Percentiles rank a stretch among this genome's conserved stretches.
These are phyloP conservation scores for Pao palembangensis DNA, from an alignment of 2,113 vertebrate genomes.

Conservation along the genomic window DNA sequence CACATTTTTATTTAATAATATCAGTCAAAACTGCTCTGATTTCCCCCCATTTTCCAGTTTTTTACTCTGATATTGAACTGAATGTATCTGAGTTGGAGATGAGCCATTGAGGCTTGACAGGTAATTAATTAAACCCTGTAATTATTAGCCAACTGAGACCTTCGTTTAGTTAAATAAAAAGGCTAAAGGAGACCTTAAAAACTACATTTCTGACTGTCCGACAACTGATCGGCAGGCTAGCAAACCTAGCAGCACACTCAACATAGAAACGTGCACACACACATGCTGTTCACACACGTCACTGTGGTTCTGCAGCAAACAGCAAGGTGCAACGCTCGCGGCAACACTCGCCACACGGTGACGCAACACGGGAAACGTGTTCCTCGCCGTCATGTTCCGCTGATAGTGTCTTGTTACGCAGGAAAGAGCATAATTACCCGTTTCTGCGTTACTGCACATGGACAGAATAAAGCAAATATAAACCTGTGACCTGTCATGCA, in stretches of 20 bases:
- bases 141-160: too few relatives aligned
- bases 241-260: not conserved
- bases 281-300: not conserved
- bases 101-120: too few relatives aligned
- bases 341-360: slow-evolving; percentile 38
- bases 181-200: too few relatives aligned
- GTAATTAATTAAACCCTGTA: too few relatives aligned
- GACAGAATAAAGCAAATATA: slow-evolving; percentile 8
- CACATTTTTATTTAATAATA: too few relatives aligned
- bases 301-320: slow-evolving; percentile 36
- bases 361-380: slow-evolving; percentile 55
- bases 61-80: too few relatives aligned
- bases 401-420: slow-evolving; percentile 19
- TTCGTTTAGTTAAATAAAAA: too few relatives aligned
- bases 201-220: too few relatives aligned
- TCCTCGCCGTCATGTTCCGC: not conserved
- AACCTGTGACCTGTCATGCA: not conserved
- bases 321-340: slow-evolving; percentile 41
- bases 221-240: too few relatives aligned
- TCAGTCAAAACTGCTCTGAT: too few relatives aligned
- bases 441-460: slow-evolving; percentile 18
- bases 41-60: too few relatives aligned
- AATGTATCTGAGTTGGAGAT: too few relatives aligned
- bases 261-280: not conserved
- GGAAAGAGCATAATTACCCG: slow-evolving; percentile 30